Evolutionary conservation across 2,888 invertebrate genomes (phyloP).

Genomic region (Boloria selene): DNA sequence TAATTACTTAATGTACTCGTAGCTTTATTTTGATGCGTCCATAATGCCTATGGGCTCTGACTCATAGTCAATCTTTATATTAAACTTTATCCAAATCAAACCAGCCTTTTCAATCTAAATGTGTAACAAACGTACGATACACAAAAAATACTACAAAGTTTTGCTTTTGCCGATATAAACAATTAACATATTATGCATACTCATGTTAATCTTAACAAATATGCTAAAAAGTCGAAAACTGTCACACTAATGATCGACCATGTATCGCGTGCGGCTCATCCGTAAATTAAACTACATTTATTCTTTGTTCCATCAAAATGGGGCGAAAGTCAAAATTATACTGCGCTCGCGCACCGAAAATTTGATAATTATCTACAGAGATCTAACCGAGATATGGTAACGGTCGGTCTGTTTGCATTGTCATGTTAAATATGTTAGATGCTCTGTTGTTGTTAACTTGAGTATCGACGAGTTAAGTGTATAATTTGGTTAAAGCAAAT

Average conservation of each 20-base stretch:
- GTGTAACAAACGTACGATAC: too few species aligned
- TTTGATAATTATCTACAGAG: conserved; percentile 53
- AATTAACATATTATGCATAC: neutral
- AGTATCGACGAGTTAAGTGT: neutral
- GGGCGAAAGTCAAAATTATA: conserved; percentile 42
- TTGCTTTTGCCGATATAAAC: neutral
- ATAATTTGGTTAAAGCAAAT: neutral
- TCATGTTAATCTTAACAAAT: neutral
- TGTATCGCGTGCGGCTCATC: conserved; percentile 36
- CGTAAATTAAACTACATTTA: conserved; percentile 39
- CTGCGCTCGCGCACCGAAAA: conserved; percentile 46
- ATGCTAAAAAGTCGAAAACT: conserved; percentile 8
- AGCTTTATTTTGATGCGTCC: too few species aligned
- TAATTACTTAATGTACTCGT: too few species aligned
- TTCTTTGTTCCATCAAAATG: conserved; percentile 45
- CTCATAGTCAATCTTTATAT: too few species aligned
- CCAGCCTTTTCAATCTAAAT: too few species aligned
- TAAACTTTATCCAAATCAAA: too few species aligned
- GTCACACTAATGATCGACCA: conserved; percentile 28
- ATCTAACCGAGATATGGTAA: conserved; percentile 68
- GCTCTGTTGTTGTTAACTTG: conserved; percentile 3
- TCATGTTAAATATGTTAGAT: conserved; percentile 34
- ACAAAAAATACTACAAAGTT: too few species aligned
- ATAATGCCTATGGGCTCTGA: too few species aligned
- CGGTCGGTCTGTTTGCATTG: conserved; percentile 55